A percentile compares a stretch with the other conserved stretches of the same genome.
These are phyloP conservation scores for Megathymus violae DNA, from an alignment of 1,140 invertebrate genomes.

Conservation along the genomic window DNA sequence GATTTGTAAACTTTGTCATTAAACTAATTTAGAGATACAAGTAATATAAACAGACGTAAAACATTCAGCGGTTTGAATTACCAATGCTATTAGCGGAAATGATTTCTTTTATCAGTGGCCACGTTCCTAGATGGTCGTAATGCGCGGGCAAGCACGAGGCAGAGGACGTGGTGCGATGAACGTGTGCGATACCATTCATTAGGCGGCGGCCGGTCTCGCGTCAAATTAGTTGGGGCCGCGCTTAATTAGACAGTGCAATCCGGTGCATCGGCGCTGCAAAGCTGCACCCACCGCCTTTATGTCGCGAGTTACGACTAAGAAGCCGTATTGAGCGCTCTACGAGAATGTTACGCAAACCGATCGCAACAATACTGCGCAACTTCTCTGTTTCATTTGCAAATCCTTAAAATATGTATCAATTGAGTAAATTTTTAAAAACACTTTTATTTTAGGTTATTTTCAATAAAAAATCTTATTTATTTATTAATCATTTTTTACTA, in stretches of 20 bases:
- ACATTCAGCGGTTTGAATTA: conserved; percentile 40
- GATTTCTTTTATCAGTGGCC: conserved; percentile 56
- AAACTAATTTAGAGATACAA: no score
- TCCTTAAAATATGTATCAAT: no score
- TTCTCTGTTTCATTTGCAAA: conserved; percentile 10
- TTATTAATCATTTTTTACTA: no score
- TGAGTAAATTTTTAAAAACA: no score
- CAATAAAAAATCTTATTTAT: no score
- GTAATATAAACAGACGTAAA: conserved; percentile 38
- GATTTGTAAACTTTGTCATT: no score
- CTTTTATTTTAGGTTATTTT: no score
- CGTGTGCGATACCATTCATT: conserved; percentile 82
- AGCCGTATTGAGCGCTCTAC: not conserved
- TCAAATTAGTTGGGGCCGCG: conserved; percentile 75
- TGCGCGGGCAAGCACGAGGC: conserved; percentile 49
- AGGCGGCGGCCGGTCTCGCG: conserved; percentile 66
- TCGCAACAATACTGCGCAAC: not conserved
- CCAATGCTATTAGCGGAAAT: conserved; percentile 46
- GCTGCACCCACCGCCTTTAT: conserved; percentile 38
- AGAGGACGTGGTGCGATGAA: conserved; percentile 69
- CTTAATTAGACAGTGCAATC: conserved; percentile 77
- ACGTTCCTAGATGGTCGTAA: conserved; percentile 51
- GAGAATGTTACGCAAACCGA: not conserved
- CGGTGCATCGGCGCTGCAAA: conserved; percentile 47
- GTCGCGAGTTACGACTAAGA: conserved; percentile 24